Base-by-base conservation (phyloP, 2,888 invertebrate species). In the Megalurothrips usitatus region DNA sequence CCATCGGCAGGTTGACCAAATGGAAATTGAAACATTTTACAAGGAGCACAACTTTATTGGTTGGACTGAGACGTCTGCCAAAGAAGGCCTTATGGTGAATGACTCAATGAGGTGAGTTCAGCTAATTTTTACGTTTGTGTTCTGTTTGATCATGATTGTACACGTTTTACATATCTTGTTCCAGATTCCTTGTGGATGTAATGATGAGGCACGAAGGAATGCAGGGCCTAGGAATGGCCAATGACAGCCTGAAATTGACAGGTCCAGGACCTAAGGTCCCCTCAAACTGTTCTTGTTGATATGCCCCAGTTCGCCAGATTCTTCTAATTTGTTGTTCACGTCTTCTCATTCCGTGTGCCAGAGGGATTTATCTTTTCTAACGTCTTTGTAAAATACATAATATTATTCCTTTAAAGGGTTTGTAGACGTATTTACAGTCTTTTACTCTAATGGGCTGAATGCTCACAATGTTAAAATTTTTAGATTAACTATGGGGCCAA, bases 41-140 rank as follows among this genome's bases (percentile, higher is more conserved):
- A 88, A 88, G 84, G 89, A 90, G 81, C 88, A 89, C 84, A 89
- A 89, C 83, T 91, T 90, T 84, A 88, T 88, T 81, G 89, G 89
- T 1, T 90, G 90, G 90, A 90, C 89, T 82, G 90, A 90, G 84
- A 90, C 89, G 1, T 91, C 90, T 2, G 90, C 90, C 14, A 90
- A 90, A 85, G 90, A 90, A 84, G 90, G 90, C 80, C 86, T 90
- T 63, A 90, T 90, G 90, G 88, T 90, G 12, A 87, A 89, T 78
- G 90, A 90, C 84, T 88, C 89, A 10, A 90, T 90, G 89, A 88
- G 87, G 90, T 90, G 84, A 84, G 84, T 81, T 75, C 48, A 78
- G 28, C 43, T 58, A 81, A 79, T 79, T 82, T 68, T 80, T 47
- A 80, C 58, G 34, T 79, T 80, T 23, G n/a, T 3, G 23, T 9